These are phyloP conservation scores for Mellivora capensis DNA, from an alignment of 2,113 vertebrate species.

Conservation along the genomic window DNA sequence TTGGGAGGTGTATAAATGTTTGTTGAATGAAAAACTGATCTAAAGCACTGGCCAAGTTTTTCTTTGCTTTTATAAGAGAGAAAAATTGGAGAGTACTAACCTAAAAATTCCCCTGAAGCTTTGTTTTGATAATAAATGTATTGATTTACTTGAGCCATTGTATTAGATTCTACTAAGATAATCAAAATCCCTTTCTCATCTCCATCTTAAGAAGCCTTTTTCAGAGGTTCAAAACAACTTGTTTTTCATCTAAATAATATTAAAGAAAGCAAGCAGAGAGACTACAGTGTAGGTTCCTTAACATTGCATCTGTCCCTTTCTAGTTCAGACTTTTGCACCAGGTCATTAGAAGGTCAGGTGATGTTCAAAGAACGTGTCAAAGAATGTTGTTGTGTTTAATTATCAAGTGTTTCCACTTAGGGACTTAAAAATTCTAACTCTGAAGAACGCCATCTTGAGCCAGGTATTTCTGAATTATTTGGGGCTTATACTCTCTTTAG, in stretches of 20 bases:
- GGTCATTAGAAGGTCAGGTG: not conserved
- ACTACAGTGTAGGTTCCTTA: not conserved
- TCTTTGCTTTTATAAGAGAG: not conserved
- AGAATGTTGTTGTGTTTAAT: not conserved
- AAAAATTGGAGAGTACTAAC: not conserved
- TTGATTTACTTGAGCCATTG: not conserved
- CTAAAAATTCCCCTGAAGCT: not conserved
- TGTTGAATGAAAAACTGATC: not conserved
- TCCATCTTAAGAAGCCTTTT: not conserved
- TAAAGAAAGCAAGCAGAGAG: not conserved
- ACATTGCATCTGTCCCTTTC: not conserved
- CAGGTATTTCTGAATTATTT: not conserved
- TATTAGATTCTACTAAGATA: slow-evolving; percentile 4
- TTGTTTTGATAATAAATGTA: slow-evolving; percentile 17
- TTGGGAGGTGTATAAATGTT: not conserved
- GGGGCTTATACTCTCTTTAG: not conserved
- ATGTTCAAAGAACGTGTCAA: not conserved
- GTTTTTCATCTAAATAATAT: not conserved
- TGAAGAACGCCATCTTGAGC: not conserved
- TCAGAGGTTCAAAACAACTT: not conserved
- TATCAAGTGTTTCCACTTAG: not conserved
- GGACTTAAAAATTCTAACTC: not conserved
- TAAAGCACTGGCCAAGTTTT: not conserved
- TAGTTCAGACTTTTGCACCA: not conserved
- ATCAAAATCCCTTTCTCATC: not conserved